Evolutionary conservation across 2,113 vertebrate species (phyloP).

Genomic region (Chaetops frenatus): DNA sequence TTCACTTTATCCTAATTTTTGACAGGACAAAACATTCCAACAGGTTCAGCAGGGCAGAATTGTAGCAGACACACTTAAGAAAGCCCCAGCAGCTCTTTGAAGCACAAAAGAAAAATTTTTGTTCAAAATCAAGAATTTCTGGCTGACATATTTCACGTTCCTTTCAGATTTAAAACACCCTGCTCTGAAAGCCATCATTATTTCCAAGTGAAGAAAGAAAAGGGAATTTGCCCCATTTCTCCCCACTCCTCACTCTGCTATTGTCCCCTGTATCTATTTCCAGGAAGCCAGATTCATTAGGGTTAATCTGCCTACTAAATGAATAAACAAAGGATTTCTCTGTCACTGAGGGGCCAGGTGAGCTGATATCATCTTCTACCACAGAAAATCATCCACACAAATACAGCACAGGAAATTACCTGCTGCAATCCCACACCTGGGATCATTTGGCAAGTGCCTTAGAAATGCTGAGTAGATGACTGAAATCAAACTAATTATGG

Average conservation of each 20-base stretch:
- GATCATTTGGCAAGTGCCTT: slow-evolving; percentile 61
- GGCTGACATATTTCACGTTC: slow-evolving; percentile 87
- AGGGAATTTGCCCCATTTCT: slow-evolving; percentile 75
- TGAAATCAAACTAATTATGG: slow-evolving; percentile 37
- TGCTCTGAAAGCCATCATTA: slow-evolving; percentile 83
- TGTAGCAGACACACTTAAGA: neutral
- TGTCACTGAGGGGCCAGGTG: slow-evolving; percentile 90
- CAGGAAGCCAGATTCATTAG: slow-evolving; percentile 86
- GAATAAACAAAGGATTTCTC: slow-evolving; percentile 96
- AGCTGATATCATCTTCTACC: slow-evolving; percentile 88
- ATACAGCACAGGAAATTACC: slow-evolving; percentile 87
- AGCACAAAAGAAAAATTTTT: slow-evolving; percentile 10
- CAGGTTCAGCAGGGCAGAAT: neutral
- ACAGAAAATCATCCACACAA: slow-evolving; percentile 83
- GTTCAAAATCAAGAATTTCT: slow-evolving; percentile 69
- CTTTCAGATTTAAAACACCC: slow-evolving; percentile 82
- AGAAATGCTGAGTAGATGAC: slow-evolving; percentile 62
- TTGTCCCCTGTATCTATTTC: slow-evolving; percentile 85
- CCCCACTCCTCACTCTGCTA: slow-evolving; percentile 63
- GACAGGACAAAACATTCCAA: neutral
- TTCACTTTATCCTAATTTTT: neutral
- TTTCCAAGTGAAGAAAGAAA: slow-evolving; percentile 98
- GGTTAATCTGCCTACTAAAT: slow-evolving; percentile 88
- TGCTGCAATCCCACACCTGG: slow-evolving; percentile 88
- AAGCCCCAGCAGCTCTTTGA: neutral